A percentile compares a stretch with the other conserved stretches of the same genome.
phyloP scores from a whole-genome alignment of 2,888 invertebrate genomes.

The Pachymerium ferrugineum region DNA sequence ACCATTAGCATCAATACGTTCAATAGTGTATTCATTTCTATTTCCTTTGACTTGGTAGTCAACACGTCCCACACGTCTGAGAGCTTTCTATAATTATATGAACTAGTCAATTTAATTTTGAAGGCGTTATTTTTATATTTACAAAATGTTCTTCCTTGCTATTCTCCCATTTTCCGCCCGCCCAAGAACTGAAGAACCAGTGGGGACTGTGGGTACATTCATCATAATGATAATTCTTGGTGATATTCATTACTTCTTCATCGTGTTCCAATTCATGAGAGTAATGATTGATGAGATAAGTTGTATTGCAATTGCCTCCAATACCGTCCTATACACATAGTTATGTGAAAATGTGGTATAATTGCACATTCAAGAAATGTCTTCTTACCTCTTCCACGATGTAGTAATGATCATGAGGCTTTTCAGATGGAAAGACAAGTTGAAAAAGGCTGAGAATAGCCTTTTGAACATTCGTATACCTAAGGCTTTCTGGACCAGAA shows the following conservation, averaged over 20 bases:
- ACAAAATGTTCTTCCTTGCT: slow-evolving; percentile 28
- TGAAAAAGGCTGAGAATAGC: neutral
- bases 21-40: slow-evolving; percentile 31
- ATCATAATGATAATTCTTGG: slow-evolving; percentile 32
- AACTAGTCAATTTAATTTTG: neutral
- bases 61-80: neutral
- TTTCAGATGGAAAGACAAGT: neutral
- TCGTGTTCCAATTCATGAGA: slow-evolving; percentile 19
- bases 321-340: slow-evolving; percentile 22
- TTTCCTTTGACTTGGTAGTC: neutral
- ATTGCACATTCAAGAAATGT: neutral
- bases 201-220: slow-evolving; percentile 33
- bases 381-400: neutral
- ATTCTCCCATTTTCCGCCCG: slow-evolving; percentile 32
- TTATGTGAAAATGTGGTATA: neutral
- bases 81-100: neutral
- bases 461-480: neutral
- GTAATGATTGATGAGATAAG: slow-evolving; percentile 31
- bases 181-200: neutral
- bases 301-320: slow-evolving; percentile 34
- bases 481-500: neutral
- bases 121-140: too few relatives aligned
- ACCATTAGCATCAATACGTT: slow-evolving; percentile 32
- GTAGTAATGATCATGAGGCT: neutral
- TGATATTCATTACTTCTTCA: slow-evolving; percentile 33